Percentiles rank a stretch among this genome's conserved stretches.
Conservation (phyloP, 2,888 invertebrate species). For the Epinotia bilunana region DNA sequence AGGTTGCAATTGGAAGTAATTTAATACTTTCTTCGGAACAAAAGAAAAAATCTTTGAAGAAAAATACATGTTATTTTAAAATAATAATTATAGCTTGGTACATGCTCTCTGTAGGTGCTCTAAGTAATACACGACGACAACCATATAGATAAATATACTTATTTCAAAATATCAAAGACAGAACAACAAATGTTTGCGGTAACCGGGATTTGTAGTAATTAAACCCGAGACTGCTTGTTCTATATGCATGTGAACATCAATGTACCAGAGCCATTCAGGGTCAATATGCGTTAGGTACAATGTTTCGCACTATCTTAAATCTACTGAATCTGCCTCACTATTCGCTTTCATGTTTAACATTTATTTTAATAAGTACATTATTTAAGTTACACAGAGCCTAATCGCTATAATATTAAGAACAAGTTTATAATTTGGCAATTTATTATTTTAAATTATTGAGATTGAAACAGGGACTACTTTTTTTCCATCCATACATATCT, state of each 20-base stretch:
- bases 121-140: too few relatives aligned
- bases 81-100: too few relatives aligned
- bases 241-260: neutral
- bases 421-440: conserved; percentile 42
- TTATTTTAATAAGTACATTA: conserved; percentile 44
- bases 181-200: too few relatives aligned
- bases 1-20: too few relatives aligned
- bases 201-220: too few relatives aligned
- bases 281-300: conserved; percentile 46
- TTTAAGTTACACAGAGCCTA: conserved; percentile 38
- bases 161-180: too few relatives aligned
- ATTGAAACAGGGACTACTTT: conserved; percentile 20
- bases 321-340: conserved; percentile 70
- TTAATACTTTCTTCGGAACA: too few relatives aligned
- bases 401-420: conserved; percentile 28
- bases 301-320: conserved; percentile 43
- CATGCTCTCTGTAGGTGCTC: too few relatives aligned
- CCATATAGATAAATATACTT: too few relatives aligned
- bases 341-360: conserved; percentile 72
- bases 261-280: conserved; percentile 6
- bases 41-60: too few relatives aligned
- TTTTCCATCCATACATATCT: neutral
- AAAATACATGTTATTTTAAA: too few relatives aligned
- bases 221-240: neutral
- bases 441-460: conserved; percentile 19